These are phyloP conservation scores for Acromyrmex echinatior DNA, from an alignment of 1,140 invertebrate genomes.

Conservation along the genomic window DNA sequence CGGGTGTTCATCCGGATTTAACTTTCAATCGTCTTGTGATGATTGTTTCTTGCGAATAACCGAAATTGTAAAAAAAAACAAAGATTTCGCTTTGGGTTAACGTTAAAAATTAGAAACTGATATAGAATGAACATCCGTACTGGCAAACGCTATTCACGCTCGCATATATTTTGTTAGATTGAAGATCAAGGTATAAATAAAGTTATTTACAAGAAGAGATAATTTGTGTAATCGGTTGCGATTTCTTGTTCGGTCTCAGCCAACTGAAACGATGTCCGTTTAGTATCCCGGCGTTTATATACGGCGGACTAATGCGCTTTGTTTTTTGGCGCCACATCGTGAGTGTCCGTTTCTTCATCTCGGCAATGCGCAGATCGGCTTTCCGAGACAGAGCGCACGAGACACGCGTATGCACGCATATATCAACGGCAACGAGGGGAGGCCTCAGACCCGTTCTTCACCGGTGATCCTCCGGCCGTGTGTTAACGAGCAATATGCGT, in stretches of 20 bases:
- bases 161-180: background rate
- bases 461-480: slow-evolving; percentile 68
- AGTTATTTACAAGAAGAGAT: slow-evolving; percentile 32
- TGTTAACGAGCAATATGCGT: slow-evolving; percentile 72
- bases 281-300: slow-evolving; percentile 24
- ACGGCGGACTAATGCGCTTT: slow-evolving; percentile 42
- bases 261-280: slow-evolving; percentile 38
- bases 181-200: background rate
- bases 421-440: slow-evolving; percentile 67
- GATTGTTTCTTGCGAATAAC: too few species aligned
- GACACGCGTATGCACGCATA: slow-evolving; percentile 48
- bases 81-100: too few species aligned
- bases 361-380: slow-evolving; percentile 19
- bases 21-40: background rate
- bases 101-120: background rate
- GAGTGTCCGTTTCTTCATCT: slow-evolving; percentile 59
- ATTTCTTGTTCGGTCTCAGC: background rate
- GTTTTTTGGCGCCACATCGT: slow-evolving; percentile 55
- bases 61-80: background rate
- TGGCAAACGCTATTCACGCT: background rate
- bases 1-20: slow-evolving; percentile 31
- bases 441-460: slow-evolving; percentile 62
- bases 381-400: slow-evolving; percentile 29
- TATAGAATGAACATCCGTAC: background rate
- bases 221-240: slow-evolving; percentile 25